Percentiles rank a stretch among this genome's conserved stretches.
These are phyloP conservation scores for human DNA, from an alignment of 2,113 vertebrate genomes.

Conservation along the genomic window GRCh38 chr7:53358001-53358500, in stretches of 20 bases:
- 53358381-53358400: too few species aligned
- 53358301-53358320: too few species aligned
- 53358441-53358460: background rate
- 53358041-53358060: background rate
- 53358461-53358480: rapidly evolving
- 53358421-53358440: background rate
- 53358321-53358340: too few species aligned
- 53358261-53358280: too few species aligned
- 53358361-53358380: background rate
- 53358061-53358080: background rate
- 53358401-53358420: rapidly evolving
- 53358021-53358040: background rate
- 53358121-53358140: background rate
- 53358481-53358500: too few species aligned
- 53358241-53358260: background rate
- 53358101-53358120: background rate
- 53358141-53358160: background rate
- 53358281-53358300: background rate
- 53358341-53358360: background rate
- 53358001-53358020: background rate
- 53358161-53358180: background rate
- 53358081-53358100: background rate
- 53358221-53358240: background rate
- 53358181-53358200: background rate
- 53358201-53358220: rapidly evolving